These are phyloP conservation scores for Strongylocentrotus purpuratus DNA, from an alignment of 35 echinoderm and acorn worm species.

Conservation along the genomic window DNA sequence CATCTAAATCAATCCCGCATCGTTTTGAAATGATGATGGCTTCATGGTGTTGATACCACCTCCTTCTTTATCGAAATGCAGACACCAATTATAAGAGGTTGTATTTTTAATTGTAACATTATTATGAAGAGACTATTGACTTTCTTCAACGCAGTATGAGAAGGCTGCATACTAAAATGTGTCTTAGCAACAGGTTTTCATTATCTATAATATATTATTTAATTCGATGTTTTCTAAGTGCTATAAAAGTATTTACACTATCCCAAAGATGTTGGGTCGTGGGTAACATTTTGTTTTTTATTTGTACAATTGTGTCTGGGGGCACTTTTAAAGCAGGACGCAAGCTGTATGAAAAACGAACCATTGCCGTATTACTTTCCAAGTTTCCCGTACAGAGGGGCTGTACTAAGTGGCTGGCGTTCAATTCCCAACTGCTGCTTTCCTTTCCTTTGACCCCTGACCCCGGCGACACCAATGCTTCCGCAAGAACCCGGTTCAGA, in stretches of 20 bases:
- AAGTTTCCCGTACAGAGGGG: background rate
- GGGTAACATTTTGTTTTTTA: too few relatives aligned
- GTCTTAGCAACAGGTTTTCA: too few relatives aligned
- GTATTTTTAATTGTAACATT: too few relatives aligned
- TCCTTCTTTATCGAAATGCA: background rate
- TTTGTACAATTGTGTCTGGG: background rate
- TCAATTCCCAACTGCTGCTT: background rate
- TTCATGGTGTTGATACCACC: background rate
- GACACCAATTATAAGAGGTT: background rate
- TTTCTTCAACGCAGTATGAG: too few relatives aligned
- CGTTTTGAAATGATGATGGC: background rate
- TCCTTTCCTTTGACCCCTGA: slow-evolving; percentile 15
- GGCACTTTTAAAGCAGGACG: background rate
- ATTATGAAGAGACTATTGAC: too few relatives aligned
- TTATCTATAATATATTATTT: too few relatives aligned
- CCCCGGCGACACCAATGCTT: slow-evolving; percentile 39
- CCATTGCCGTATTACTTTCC: background rate
- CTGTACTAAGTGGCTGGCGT: background rate
- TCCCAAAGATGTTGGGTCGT: too few relatives aligned
- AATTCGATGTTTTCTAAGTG: too few relatives aligned
- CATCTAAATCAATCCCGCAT: background rate
- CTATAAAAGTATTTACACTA: too few relatives aligned
- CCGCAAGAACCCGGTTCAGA: slow-evolving; percentile 33
- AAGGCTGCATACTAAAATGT: too few relatives aligned
- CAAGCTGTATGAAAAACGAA: background rate